Evolutionary conservation across 2,113 vertebrate genomes (phyloP), one percentile per base, ranked within the genome.

Genomic region (Lutjanus erythropterus): DNA sequence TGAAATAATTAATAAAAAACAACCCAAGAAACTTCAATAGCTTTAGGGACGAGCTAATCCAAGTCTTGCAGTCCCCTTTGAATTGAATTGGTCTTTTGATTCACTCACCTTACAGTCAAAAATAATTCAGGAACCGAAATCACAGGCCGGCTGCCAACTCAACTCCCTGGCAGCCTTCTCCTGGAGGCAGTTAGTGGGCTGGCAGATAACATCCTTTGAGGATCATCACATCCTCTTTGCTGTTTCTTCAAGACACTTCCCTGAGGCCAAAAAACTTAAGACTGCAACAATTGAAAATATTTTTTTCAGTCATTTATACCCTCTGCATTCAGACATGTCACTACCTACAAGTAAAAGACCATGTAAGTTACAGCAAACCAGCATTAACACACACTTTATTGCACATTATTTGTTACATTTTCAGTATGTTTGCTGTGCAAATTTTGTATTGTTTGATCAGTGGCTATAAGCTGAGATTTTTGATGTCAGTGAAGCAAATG

Each of bases 141-240:
- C 84, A 75, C 83, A 86, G 69, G 69, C 81, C 9, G 37, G 6
- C 78, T 84, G 85, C 79, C 85, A 88, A 44, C 78, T 81, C 56
- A 21, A 25, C 71, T 83, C 69, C 62, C 73, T 80, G 86, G 77
- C 81, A 92, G 81, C 47, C 46, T 25, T 71, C 77, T 89, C 89
- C 85, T 86, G 71, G 81, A 89, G 88, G 89, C 90, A 80, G 86
- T 88, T 83, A 82, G 79, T 82, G 82, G 80, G 79, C 83, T 86
- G 89, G 71, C 80, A 82, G 81, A 81, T 86, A 88, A 86, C 82
- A 84, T 77, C 81, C 85, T 88, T 84, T 87, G 85, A 88, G 84
- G 75, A 90, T 91, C 86, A 80, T 71, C 69, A 71, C 79, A 82
- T 86, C 78, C 83, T 86, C 75, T 85, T 33, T 58, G 47, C 71